Base-by-base conservation (phyloP, 2,113 vertebrate genomes). In the Polypterus senegalus region DNA sequence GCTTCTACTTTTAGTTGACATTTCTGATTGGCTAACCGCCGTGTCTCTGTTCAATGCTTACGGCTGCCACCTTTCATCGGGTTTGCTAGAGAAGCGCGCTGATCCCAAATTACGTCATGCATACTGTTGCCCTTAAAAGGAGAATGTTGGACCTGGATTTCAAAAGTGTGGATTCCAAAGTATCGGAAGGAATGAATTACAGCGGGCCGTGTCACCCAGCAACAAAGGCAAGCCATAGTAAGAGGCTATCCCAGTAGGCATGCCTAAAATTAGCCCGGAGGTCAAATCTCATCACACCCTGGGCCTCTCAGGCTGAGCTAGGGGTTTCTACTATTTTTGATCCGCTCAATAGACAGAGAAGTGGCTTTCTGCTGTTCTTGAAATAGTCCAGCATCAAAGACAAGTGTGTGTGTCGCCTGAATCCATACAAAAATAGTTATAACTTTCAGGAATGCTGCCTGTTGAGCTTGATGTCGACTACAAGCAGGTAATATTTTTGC, bases 41-140 rank as follows among this genome's bases (percentile, higher is more conserved):
- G 8, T 70, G 78, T 57, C 69, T 44, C 59, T 81, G 73, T 5
- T 5, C 9, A 46, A 2, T 3, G 7, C 6, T 1, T 60, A 73
- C 58, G 71, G 69, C 54, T 72, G 11, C 63, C 62, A 64, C 61
- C 54, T 60, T 74, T 27, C 27, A 67, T 63, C 62, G 71, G 61
- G 72, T 78, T 77, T 71, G 74, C 70, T 66, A 5, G 76, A 77
- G 75, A 74, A 69, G 73, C 56, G 64, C 78, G 76, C 63, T 72
- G 72, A 81, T 72, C 70, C 76, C 62, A 69, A 71, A 79, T 86
- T 78, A 81, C 86, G 83, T 79, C 79, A 82, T 77, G 73, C 67
- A 75, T 75, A 74, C 77, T 73, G 71, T 78, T 88, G 80, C 74
- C 86, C 86, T 80, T 79, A 87, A 83, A 88, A 86, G 84, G 86